Evolutionary conservation across 2,113 vertebrate genomes (phyloP).

Genomic region (Ceratotherium simum): DNA sequence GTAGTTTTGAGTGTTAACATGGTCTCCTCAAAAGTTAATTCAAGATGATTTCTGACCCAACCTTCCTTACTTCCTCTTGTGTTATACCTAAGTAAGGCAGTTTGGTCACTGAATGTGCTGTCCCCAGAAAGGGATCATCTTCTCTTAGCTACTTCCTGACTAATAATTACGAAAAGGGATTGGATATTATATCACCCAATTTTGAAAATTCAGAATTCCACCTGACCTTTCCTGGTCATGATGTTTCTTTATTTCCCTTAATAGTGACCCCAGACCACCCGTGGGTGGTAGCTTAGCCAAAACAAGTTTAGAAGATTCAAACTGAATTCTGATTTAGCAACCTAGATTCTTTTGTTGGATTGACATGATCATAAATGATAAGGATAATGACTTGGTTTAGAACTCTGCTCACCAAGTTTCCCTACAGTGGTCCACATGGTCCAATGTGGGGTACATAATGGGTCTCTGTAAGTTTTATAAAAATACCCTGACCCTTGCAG

Average conservation of each 20-base stretch:
- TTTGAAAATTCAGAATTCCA: slow-evolving; percentile 13
- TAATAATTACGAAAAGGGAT: background rate
- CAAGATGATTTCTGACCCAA: background rate
- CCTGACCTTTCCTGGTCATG: background rate
- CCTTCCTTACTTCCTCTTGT: background rate
- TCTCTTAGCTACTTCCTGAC: background rate
- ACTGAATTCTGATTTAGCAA: background rate
- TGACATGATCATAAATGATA: background rate
- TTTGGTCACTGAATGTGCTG: background rate
- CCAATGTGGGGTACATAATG: background rate
- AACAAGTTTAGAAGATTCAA: background rate
- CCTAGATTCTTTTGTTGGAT: background rate
- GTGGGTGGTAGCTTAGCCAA: background rate
- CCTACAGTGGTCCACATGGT: background rate
- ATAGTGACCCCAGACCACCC: background rate
- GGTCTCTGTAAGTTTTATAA: background rate
- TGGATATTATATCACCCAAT: background rate
- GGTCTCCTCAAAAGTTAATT: background rate
- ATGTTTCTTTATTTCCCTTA: background rate
- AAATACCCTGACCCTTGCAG: background rate
- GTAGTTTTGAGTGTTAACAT: background rate
- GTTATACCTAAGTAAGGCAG: background rate
- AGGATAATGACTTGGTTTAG: background rate
- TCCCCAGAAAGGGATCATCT: background rate
- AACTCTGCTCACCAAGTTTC: background rate